phyloP scores from a whole-genome alignment of 2,113 vertebrate genomes.

The Piprites chloris region DNA sequence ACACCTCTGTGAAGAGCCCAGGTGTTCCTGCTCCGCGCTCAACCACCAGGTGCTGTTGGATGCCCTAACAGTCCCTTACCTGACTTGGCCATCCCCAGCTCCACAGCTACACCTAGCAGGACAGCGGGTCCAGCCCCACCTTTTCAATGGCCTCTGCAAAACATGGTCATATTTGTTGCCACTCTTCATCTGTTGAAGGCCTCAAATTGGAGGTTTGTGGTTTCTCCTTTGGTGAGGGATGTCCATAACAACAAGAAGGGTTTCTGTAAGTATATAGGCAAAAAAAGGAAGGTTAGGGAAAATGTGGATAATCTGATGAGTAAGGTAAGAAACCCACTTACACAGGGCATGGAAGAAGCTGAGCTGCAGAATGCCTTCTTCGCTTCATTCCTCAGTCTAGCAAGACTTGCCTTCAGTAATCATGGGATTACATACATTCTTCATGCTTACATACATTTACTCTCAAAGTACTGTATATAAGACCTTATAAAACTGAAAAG shows the following conservation, averaged over 20 bases:
- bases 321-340: neutral
- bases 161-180: neutral
- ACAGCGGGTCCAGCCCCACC: accelerated
- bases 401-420: neutral
- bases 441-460: neutral
- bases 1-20: neutral
- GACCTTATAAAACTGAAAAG: neutral
- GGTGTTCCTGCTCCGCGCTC: accelerated
- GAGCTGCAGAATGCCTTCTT: neutral
- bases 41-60: neutral
- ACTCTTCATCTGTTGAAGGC: neutral
- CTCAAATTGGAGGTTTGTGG: neutral
- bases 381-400: neutral
- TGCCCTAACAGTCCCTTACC: neutral
- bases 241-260: neutral
- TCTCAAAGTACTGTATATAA: neutral
- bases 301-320: neutral
- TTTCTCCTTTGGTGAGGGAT: neutral
- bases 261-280: accelerated
- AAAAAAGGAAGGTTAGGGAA: neutral
- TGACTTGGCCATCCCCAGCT: neutral
- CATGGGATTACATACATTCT: neutral
- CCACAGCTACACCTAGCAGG: neutral
- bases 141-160: neutral
- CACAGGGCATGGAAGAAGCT: neutral